A percentile compares a stretch with the other conserved stretches of the same genome.
phyloP scores from a whole-genome alignment of 2,797 vertebrate genomes.

The Denticeps clupeoides region DNA sequence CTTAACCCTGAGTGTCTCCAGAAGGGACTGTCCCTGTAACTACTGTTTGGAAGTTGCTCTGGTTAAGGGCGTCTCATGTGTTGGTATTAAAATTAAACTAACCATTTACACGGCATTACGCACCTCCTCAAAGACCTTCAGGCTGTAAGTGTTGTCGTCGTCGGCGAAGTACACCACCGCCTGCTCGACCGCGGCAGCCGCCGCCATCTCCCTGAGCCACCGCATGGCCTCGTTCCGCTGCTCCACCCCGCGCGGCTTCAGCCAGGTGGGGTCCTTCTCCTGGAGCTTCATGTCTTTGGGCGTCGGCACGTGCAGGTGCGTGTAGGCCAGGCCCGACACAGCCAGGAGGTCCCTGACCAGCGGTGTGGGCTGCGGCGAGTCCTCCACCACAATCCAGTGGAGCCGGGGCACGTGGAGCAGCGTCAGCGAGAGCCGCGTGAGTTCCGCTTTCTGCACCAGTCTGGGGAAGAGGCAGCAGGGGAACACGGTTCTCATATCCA shows the following conservation, averaged over 20 bases:
- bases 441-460: slow-evolving; percentile 67
- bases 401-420: slow-evolving; percentile 64
- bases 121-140: slow-evolving; percentile 95
- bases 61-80: too few species aligned
- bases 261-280: slow-evolving; percentile 71
- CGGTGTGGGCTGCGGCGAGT: slow-evolving; percentile 49
- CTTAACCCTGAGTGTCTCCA: too few species aligned
- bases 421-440: slow-evolving; percentile 63
- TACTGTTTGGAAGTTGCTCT: too few species aligned
- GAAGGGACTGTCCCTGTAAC: too few species aligned
- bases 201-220: slow-evolving; percentile 62
- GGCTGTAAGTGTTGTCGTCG: slow-evolving; percentile 95
- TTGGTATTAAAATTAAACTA: too few species aligned
- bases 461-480: slow-evolving; percentile 29
- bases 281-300: slow-evolving; percentile 62
- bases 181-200: slow-evolving; percentile 40
- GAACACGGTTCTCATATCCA: too few species aligned
- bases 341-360: slow-evolving; percentile 54
- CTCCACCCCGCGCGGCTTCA: slow-evolving; percentile 70
- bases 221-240: slow-evolving; percentile 68
- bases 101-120: neutral
- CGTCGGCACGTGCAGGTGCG: slow-evolving; percentile 60
- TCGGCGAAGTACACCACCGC: slow-evolving; percentile 94
- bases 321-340: slow-evolving; percentile 56
- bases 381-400: slow-evolving; percentile 70